phyloP scores from a whole-genome alignment of 2,888 invertebrate species.

The Neelides folsomi region DNA sequence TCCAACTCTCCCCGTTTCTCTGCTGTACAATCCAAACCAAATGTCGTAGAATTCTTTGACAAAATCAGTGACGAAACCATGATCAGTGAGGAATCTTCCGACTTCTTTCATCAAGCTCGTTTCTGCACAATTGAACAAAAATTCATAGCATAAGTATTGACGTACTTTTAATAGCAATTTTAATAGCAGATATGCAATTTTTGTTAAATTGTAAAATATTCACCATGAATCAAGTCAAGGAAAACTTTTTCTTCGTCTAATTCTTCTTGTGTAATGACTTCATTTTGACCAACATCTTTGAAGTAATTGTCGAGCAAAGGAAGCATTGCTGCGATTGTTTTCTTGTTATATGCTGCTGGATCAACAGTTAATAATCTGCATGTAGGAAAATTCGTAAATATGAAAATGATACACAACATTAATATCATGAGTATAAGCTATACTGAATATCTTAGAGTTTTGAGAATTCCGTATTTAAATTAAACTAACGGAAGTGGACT shows the following conservation, averaged over 20 bases:
- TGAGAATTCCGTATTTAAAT: no score
- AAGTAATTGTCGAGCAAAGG: slow-evolving; percentile 75
- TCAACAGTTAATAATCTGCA: slow-evolving; percentile 54
- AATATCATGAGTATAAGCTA: slow-evolving; percentile 39
- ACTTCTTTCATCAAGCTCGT: slow-evolving; percentile 39
- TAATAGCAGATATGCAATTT: no score
- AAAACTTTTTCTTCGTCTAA: slow-evolving; percentile 62
- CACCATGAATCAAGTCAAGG: slow-evolving; percentile 60
- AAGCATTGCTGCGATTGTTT: slow-evolving; percentile 58
- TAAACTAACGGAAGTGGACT: slow-evolving; percentile 65
- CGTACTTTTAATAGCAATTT: no score
- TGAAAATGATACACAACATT: neutral
- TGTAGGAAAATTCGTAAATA: slow-evolving; percentile 29
- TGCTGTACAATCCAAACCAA: slow-evolving; percentile 54
- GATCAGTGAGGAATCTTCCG: slow-evolving; percentile 10
- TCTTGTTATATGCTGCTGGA: slow-evolving; percentile 48
- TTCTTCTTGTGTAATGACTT: slow-evolving; percentile 58
- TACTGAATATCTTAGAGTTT: no score
- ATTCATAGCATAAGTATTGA: no score
- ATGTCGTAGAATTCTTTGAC: slow-evolving; percentile 16
- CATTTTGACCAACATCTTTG: slow-evolving; percentile 55
- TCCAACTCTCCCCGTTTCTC: slow-evolving; percentile 61
- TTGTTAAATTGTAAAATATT: no score
- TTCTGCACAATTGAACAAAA: slow-evolving; percentile 57
- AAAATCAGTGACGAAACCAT: slow-evolving; percentile 9